Evolutionary conservation across 1,140 invertebrate genomes (phyloP).

Genomic region (Brachionus paranguensis): DNA sequence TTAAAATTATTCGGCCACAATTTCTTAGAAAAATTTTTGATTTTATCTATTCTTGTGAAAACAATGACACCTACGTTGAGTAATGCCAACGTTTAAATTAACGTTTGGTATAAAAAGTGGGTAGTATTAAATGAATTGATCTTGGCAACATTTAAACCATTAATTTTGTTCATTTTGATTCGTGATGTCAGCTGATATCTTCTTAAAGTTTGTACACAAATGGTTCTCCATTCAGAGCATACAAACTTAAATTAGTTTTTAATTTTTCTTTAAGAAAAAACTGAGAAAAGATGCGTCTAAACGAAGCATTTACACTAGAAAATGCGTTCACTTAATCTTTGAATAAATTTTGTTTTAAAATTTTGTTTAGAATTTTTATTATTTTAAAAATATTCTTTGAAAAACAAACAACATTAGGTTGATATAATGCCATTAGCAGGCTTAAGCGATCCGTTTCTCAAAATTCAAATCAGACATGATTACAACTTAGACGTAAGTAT

Average conservation of each 20-base stretch:
- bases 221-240: neutral
- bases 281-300: neutral
- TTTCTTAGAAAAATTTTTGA: no score
- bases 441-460: conserved; percentile 36
- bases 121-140: neutral
- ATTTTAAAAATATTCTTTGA: neutral
- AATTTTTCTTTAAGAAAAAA: neutral
- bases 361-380: neutral
- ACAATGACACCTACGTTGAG: neutral
- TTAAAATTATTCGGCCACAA: neutral
- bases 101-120: neutral
- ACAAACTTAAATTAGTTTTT: neutral
- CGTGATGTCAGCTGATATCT: neutral
- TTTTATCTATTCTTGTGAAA: neutral
- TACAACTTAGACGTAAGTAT: conserved; percentile 33
- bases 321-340: neutral
- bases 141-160: neutral
- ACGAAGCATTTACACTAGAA: neutral
- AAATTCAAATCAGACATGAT: conserved; percentile 38
- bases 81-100: neutral
- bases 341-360: neutral
- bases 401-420: neutral
- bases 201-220: neutral
- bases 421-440: conserved; percentile 37
- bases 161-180: conserved; percentile 2